Evolutionary conservation across 2,113 vertebrate species (phyloP), one percentile per base, ranked within the genome.

Genomic region (Agelaius tricolor): DNA sequence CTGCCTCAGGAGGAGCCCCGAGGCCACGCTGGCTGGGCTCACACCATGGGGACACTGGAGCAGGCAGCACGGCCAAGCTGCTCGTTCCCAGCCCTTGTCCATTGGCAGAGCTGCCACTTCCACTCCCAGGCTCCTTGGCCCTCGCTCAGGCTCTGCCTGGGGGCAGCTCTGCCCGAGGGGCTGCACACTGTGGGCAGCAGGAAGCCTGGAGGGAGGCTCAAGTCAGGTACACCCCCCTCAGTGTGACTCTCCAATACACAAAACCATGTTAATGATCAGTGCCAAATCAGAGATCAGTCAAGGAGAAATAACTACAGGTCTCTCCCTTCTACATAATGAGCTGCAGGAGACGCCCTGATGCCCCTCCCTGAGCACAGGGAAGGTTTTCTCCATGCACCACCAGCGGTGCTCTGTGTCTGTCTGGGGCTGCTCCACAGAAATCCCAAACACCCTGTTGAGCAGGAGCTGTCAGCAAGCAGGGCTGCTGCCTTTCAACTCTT

Each of bases 1-100:
- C 65, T 81, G 92, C 92, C 93, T 57, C 41, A 3, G 92, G 88
- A 95, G 86, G 13, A 94, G 86, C 93, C 93, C 90, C 1, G 8
- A 78, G 88, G 96, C 90, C 91, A 73, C 3, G 0, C 62, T 71
- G 59, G 47, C 88, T 67, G 49, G 74, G 84, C 85, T 93, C 52
- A 62, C 52, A 30, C 65, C 72, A 27, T 1, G 0, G 22, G 79
- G 67, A 82, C 55, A 41, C 31, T n/a, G 18, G 26, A 61, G 72
- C 9, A 31, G n/a, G 27, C 67, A 28, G 54, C 27, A 8, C 3
- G 3, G 4, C 61, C 23, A 22, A 39, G 52, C 27, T 62, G 65
- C 63, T 87, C 11, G 0, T 19, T 52, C 22, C 46, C 59, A 62
- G 67, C 68, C n/a, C 86, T 31, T 9, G 22, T 5, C 55, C 44